Percentiles rank a stretch among this genome's conserved stretches.
phyloP scores from a whole-genome alignment of 2,113 vertebrate genomes.

The Balaenoptera acutorostrata region DNA sequence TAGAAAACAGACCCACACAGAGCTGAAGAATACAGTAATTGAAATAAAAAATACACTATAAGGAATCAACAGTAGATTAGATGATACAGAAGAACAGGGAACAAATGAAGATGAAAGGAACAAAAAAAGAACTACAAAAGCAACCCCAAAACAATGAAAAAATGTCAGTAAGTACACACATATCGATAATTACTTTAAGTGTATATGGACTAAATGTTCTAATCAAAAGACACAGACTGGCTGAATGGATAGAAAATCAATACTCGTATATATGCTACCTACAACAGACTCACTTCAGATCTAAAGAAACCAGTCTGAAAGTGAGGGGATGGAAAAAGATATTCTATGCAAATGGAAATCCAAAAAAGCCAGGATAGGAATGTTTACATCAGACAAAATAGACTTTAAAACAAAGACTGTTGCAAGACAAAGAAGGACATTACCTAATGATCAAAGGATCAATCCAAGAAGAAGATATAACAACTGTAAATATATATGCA shows the following conservation, averaged over 20 bases:
- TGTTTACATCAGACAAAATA: neutral
- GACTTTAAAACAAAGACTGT: neutral
- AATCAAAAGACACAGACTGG: neutral
- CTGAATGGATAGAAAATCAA: neutral
- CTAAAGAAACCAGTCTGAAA: neutral
- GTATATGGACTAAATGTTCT: neutral
- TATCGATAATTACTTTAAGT: neutral
- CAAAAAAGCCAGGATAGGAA: neutral
- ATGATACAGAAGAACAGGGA: neutral
- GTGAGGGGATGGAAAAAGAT: neutral
- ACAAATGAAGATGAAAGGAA: neutral
- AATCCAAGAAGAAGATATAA: neutral
- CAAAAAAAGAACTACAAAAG: neutral
- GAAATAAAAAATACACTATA: neutral
- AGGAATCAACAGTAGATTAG: neutral
- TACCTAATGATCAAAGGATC: neutral
- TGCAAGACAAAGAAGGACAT: neutral
- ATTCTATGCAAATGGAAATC: neutral
- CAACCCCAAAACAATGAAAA: neutral
- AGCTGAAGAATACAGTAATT: neutral
- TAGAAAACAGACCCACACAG: neutral
- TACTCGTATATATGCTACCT: neutral
- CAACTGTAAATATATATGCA: neutral
- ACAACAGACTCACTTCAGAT: neutral
- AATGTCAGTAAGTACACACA: neutral